Conservation (phyloP, 2,113 vertebrate species). For the Cavia aperea region DNA sequence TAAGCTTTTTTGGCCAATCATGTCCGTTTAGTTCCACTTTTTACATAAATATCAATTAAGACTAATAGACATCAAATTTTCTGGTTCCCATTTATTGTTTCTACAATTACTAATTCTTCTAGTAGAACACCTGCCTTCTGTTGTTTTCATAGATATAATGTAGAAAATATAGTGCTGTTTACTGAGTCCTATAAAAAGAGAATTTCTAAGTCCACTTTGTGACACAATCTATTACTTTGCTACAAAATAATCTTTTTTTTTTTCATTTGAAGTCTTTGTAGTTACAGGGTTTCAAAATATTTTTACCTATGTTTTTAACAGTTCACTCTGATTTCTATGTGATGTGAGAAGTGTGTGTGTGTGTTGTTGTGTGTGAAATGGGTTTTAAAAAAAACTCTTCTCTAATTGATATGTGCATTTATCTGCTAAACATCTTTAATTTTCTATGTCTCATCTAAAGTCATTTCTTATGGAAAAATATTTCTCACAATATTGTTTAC, state of each 20-base stretch:
- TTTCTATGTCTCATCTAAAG: not conserved
- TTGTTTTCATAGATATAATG: not conserved
- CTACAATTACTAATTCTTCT: not conserved
- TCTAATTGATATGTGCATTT: not conserved
- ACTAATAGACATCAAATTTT: not conserved
- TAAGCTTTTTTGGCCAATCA: not conserved
- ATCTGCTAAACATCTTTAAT: not conserved
- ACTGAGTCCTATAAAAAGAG: not conserved
- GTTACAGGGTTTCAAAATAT: conserved; percentile 11
- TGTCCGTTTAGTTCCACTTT: not conserved
- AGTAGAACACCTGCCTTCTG: not conserved
- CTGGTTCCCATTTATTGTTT: not conserved
- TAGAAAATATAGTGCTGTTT: not conserved
- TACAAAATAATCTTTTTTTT: not conserved
- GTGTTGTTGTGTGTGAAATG: not conserved
- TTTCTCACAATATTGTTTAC: not conserved
- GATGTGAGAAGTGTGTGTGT: not conserved
- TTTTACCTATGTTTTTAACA: not conserved
- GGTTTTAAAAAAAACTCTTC: not conserved
- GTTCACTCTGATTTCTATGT: not conserved
- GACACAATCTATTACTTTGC: not conserved
- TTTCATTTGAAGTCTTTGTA: not conserved
- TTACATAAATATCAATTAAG: not conserved
- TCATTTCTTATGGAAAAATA: not conserved
- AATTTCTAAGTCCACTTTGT: conserved; percentile 25